Conservation (phyloP, 2,888 invertebrate species). For the Clanis bilineata region DNA sequence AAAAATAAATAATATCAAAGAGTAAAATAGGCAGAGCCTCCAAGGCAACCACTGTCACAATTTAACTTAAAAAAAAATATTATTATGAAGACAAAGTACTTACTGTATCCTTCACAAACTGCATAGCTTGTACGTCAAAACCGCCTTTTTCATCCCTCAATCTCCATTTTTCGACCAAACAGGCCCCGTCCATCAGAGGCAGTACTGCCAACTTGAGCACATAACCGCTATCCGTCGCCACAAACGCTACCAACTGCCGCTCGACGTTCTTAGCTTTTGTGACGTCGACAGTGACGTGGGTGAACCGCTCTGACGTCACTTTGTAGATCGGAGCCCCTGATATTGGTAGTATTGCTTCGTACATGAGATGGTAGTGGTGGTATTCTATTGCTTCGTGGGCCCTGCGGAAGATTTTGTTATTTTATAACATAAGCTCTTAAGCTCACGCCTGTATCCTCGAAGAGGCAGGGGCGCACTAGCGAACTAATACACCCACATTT, state of each 20-base stretch:
- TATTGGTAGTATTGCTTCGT: conserved; percentile 90
- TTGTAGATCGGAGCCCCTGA: conserved; percentile 87
- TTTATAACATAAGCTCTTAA: no score
- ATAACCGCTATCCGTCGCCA: conserved; percentile 88
- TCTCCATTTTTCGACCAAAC: conserved; percentile 93
- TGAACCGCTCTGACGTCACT: conserved; percentile 86
- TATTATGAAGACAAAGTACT: conserved; percentile 41
- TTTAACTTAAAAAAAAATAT: background rate
- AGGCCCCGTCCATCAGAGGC: conserved; percentile 86
- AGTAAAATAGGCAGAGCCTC: no score
- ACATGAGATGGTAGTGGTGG: conserved; percentile 93
- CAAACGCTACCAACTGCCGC: conserved; percentile 89
- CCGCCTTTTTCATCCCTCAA: conserved; percentile 81
- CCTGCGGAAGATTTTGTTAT: conserved; percentile 37
- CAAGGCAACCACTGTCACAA: no score
- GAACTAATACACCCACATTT: no score
- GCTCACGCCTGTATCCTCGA: no score
- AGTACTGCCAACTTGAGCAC: conserved; percentile 91
- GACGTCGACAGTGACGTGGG: conserved; percentile 91
- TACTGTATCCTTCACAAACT: conserved; percentile 90
- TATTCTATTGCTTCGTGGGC: conserved; percentile 83
- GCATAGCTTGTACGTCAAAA: conserved; percentile 85
- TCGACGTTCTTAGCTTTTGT: conserved; percentile 87
- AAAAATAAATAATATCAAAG: no score
- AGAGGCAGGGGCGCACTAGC: no score